Evolutionary conservation across 2,113 vertebrate species (phyloP), one percentile per base, ranked within the genome.

Genomic region (Diadophis punctatus): DNA sequence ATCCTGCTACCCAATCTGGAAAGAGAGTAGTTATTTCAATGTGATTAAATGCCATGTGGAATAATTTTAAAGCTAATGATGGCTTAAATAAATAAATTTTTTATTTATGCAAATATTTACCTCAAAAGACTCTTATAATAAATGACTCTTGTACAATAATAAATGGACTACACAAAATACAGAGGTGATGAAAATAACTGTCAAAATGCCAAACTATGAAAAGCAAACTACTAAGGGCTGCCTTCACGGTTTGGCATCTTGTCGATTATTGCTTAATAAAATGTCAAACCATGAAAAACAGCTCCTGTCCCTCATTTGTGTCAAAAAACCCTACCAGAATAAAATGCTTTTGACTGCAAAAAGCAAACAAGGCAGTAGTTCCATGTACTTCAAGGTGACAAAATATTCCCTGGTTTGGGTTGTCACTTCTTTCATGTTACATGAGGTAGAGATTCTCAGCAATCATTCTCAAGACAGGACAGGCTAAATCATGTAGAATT

Each of bases 61-160:
- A 60, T 91, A 60, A 91, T 86, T 86, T 86, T 30, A 91, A 58
- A 91, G 34, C 58, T 86, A 90, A 85, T 53, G 39, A 22, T 43
- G 23, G 16, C 34, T 39, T 39, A 80, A 80, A 9, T 0, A 80
- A 22, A 3, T 39, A 46, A n/a, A 20, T 80, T 39, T 20, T 39
- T 80, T 80, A 80, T 43, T 43, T 43, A 43, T 80, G 34, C 18
- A 80, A 80, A 80, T 80, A 80, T 18, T 80, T 43, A 80, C n/a
- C 74, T 80, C 74, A 43, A 80, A 80, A 80, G 20, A 20, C 34
- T 80, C 18, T 4, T 22, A 43, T 43, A 80, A 39, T 80, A 43
- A 80, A 43, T 43, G 18, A 80, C 34, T 80, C 74, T 39, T 80
- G 8, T 80, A 80, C 20, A 80, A 80, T 80, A 80, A 80, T 80